These are phyloP conservation scores for Anas platyrhynchos DNA, from an alignment of 2,113 vertebrate genomes.

Conservation along the genomic window DNA sequence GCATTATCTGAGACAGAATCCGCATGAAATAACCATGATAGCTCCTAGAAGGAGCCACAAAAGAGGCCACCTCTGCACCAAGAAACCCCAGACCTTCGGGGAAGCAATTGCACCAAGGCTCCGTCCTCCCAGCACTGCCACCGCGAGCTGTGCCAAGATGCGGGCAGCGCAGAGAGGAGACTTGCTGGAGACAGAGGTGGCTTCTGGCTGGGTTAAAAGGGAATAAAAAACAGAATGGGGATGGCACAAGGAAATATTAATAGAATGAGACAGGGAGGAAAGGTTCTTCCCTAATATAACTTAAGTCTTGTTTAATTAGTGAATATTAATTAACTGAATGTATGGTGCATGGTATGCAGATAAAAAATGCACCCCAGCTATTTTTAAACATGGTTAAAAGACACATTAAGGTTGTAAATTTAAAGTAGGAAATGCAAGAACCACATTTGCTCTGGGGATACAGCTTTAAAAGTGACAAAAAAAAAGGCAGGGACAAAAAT, in stretches of 20 bases:
- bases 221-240: neutral
- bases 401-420: neutral
- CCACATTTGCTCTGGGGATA: neutral
- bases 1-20: neutral
- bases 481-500: neutral
- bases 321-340: slow-evolving; percentile 34
- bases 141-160: neutral
- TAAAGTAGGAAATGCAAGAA: neutral
- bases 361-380: slow-evolving; percentile 44
- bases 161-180: neutral
- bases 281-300: slow-evolving; percentile 1
- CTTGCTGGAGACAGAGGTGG: neutral
- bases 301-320: slow-evolving; percentile 14
- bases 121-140: neutral
- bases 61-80: neutral
- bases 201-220: neutral
- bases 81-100: neutral
- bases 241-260: neutral
- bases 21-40: fast-evolving
- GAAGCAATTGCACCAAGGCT: neutral
- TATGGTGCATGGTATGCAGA: neutral
- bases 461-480: neutral
- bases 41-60: neutral
- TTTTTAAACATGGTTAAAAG: slow-evolving; percentile 29
- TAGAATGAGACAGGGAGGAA: slow-evolving; percentile 8